Base-by-base conservation (phyloP, 2,888 invertebrate genomes). In the Conchocele bisecta region DNA sequence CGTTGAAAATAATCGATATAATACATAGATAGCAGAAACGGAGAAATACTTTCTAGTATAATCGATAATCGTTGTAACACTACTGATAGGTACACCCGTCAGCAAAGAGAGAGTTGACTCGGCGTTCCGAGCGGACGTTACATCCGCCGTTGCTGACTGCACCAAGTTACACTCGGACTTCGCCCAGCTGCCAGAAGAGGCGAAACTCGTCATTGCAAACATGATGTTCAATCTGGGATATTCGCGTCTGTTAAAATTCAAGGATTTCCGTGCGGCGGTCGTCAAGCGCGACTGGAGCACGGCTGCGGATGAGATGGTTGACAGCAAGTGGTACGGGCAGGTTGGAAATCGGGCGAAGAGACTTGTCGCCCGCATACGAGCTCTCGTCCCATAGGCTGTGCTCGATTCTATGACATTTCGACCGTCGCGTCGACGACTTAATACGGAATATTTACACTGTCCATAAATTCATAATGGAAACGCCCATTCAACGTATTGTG, bases 301-400 rank as follows among this genome's bases (percentile, higher is more conserved):
- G 6, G 65, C 65, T 15, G 57, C 65, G 35, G 50, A 58, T n/a
- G 65, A 65, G 33, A 65, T 65, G 65, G 28, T 22, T 17, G 33
- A 58, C 58, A 65, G 65, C 20, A 35, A 29, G 15, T 65, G 65
- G 65, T 65, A 65, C 31, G 39, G 35, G 11, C 65, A 65, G 26
- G 65, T 65, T 20, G 29, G 35, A 9, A n/a, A 22, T 13, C 29
- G 65, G 37, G 58, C 48, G 9, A 51, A 50, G 48, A n/a, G 50
- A 17, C 57, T 65, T 5, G 57, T 65, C 11, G 58, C 17, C n/a
- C 57, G 50, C 41, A 65, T 65, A 53, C n/a, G n/a, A n/a, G n/a
- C n/a, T n/a, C n/a, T n/a, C n/a, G n/a, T n/a, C n/a, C n/a, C n/a
- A n/a, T n/a, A n/a, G n/a, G n/a, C n/a, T n/a, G n/a, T n/a, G n/a